phyloP scores from a whole-genome alignment of 2,888 invertebrate genomes.

The Parascotia fuliginaria region DNA sequence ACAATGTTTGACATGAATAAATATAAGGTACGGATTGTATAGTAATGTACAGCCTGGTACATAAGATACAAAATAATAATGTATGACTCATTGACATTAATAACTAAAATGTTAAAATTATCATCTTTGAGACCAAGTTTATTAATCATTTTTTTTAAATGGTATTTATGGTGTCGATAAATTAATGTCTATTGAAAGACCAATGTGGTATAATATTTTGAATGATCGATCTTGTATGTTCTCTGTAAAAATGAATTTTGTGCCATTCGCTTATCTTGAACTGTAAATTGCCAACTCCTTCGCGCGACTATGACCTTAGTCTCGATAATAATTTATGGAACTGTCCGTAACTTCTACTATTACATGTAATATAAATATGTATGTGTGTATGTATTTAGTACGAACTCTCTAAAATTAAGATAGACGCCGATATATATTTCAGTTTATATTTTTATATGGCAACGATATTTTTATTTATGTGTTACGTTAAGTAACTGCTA shows the following conservation, averaged over 20 bases:
- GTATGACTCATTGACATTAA: slow-evolving; percentile 48
- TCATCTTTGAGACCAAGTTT: slow-evolving; percentile 76
- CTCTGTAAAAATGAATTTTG: slow-evolving; percentile 66
- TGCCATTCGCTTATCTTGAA: slow-evolving; percentile 79
- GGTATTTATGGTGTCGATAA: slow-evolving; percentile 37
- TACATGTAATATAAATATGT: slow-evolving; percentile 58
- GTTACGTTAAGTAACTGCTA: slow-evolving; percentile 14
- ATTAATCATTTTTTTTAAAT: slow-evolving; percentile 48
- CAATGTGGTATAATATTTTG: slow-evolving; percentile 58
- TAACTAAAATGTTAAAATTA: slow-evolving; percentile 51
- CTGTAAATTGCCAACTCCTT: slow-evolving; percentile 72
- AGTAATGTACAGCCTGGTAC: slow-evolving; percentile 70
- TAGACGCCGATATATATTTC: slow-evolving; percentile 17
- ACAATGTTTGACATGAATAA: slow-evolving; percentile 43
- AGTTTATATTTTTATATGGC: slow-evolving; percentile 2
- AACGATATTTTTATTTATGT: slow-evolving; percentile 13
- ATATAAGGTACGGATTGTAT: slow-evolving; percentile 74
- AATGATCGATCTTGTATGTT: slow-evolving; percentile 59
- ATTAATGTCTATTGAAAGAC: slow-evolving; percentile 51
- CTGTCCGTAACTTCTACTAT: slow-evolving; percentile 66
- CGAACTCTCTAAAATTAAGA: slow-evolving; percentile 44
- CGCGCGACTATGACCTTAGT: slow-evolving; percentile 45
- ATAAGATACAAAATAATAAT: slow-evolving; percentile 42
- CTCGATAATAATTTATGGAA: slow-evolving; percentile 61
- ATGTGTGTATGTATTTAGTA: slow-evolving; percentile 58